These are phyloP conservation scores for Abramis brama DNA, from an alignment of 2,113 vertebrate genomes.

Conservation along the genomic window DNA sequence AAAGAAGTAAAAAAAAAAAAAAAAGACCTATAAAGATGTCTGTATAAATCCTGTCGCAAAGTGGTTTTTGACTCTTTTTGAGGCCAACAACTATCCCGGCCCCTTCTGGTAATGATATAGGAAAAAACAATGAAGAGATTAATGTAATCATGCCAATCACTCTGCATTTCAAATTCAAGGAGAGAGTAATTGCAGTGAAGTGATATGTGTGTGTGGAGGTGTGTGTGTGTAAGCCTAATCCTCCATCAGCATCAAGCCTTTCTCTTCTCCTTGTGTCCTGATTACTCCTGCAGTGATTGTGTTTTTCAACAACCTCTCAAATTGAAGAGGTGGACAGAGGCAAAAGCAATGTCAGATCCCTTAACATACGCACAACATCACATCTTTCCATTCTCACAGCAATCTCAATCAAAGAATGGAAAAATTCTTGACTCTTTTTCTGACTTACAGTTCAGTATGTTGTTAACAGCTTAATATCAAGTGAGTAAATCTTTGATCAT, in stretches of 20 bases:
- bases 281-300: constrained; percentile 21
- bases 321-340: constrained; percentile 2
- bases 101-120: neutral
- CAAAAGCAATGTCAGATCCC: constrained; percentile 15
- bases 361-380: neutral
- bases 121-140: neutral
- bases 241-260: neutral
- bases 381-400: neutral
- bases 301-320: constrained; percentile 25
- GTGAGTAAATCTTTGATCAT: neutral
- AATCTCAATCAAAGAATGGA: neutral
- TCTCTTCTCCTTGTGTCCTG: constrained; percentile 19
- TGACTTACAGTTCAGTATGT: neutral
- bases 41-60: neutral
- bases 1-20: too few species aligned
- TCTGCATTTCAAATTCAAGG: constrained; percentile 33
- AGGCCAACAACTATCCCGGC: neutral
- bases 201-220: neutral
- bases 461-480: neutral
- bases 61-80: neutral
- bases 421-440: neutral
- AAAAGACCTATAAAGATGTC: neutral
- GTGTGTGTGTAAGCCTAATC: constrained; percentile 12
- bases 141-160: constrained; percentile 19
- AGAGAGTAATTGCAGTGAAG: constrained; percentile 23